Base-by-base conservation (phyloP, 1,140 invertebrate species). In the Cardiocondyla obscurior region DNA sequence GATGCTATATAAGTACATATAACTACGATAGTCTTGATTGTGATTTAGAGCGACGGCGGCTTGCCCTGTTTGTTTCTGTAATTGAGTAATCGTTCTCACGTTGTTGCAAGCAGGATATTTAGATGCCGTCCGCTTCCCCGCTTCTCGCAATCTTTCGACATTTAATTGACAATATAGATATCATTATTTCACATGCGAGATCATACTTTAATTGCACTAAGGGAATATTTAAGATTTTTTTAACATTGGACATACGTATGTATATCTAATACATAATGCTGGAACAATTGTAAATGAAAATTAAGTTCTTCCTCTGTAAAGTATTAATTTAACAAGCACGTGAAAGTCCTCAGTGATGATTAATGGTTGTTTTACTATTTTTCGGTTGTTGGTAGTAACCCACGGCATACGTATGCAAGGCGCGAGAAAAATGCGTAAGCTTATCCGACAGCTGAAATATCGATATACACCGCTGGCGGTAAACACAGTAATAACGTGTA, bases 61-160 rank as follows among this genome's bases (percentile, higher is more conserved):
- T 81, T 62, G 57, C 62, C 67, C 36, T 90, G 89, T 91, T 92
- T 92, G 92, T 93, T 92, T 86, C 84, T 65, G 81, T 91, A 92
- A 92, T 91, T 91, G 90, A 89, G 87, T 87, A 79, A 69, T 70
- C 74, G 57, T 65, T 53, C 72, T 65, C 82, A 70, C 69, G 33
- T 79, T 53, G 46, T 46, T 67, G 36, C 46, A 25, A 67, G 46
- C 46, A 16, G 30, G 62, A 79, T 79, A 79, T 79, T 79, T 79
- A 79, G 62, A 67, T 69, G 74, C 73, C 19, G 19, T 14, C 7
- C 58, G 8, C 74, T 55, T 36, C 49, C 49, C n/a, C 22, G 74
- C 64, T 42, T n/a, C 33, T 49, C 46, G 74, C 62, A 30, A 19
- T 16, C 16, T 42, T 28, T 46, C n/a, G 74, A 69, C 46, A 22